A percentile compares a stretch with the other conserved stretches of the same genome.
Evolutionary conservation across 2,113 vertebrate species (phyloP).

Genomic region (Amblyornis subalaris): DNA sequence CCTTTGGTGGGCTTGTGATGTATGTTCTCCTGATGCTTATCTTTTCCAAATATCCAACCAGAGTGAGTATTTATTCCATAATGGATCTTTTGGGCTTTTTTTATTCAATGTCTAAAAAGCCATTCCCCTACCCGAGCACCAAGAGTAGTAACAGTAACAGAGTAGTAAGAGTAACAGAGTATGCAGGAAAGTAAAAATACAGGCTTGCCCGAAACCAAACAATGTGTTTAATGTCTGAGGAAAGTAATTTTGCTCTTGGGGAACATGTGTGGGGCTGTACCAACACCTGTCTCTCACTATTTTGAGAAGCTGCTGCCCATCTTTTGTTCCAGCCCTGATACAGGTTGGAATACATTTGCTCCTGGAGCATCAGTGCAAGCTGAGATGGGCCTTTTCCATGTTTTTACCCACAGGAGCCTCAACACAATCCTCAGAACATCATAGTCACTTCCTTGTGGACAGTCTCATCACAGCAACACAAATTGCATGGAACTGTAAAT

Average conservation of each 20-base stretch:
- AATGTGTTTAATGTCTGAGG: background rate
- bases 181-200: background rate
- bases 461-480: background rate
- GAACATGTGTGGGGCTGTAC: background rate
- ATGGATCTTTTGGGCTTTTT: background rate
- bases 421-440: background rate
- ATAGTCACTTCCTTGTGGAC: background rate
- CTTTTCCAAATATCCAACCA: constrained; percentile 85
- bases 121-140: background rate
- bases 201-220: background rate
- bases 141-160: background rate
- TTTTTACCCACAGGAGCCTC: background rate
- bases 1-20: constrained; percentile 80
- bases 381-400: background rate
- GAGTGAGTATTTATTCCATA: constrained; percentile 64
- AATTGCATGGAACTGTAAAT: background rate
- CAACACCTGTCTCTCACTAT: background rate
- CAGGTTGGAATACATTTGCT: background rate
- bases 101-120: background rate
- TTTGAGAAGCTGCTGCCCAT: background rate
- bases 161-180: background rate
- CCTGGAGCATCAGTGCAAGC: background rate
- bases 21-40: constrained; percentile 75
- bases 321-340: background rate
- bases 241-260: background rate